These are phyloP conservation scores for Axis porcinus DNA, from an alignment of 2,113 vertebrate species.

Conservation along the genomic window DNA sequence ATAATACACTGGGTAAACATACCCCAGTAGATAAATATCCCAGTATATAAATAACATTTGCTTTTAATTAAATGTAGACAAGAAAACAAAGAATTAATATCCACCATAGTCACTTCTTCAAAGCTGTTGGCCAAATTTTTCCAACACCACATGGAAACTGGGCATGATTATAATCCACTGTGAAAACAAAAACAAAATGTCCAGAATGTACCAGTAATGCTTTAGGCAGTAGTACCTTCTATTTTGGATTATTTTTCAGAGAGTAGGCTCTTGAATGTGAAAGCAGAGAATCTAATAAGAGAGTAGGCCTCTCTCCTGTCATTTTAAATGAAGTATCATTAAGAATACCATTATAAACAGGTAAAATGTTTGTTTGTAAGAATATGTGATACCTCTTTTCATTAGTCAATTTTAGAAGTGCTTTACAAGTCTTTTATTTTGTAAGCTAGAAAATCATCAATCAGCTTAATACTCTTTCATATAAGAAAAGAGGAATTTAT, in stretches of 20 bases:
- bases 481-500: background rate
- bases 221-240: background rate
- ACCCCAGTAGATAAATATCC: background rate
- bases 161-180: background rate
- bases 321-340: background rate
- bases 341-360: background rate
- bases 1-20: background rate
- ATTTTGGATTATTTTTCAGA: background rate
- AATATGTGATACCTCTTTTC: background rate
- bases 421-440: background rate
- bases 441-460: background rate
- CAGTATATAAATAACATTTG: background rate
- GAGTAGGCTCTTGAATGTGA: background rate
- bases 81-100: background rate
- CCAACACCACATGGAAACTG: background rate
- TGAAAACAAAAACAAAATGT: background rate
- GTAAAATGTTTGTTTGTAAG: background rate
- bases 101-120: background rate
- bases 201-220: background rate
- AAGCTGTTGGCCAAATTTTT: constrained; percentile 5
- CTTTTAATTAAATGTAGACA: constrained; percentile 26
- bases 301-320: background rate
- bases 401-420: background rate
- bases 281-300: background rate
- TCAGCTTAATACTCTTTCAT: background rate